These are phyloP conservation scores for Pygmarrhopalites habei DNA, from an alignment of 1,140 invertebrate species.

Conservation along the genomic window DNA sequence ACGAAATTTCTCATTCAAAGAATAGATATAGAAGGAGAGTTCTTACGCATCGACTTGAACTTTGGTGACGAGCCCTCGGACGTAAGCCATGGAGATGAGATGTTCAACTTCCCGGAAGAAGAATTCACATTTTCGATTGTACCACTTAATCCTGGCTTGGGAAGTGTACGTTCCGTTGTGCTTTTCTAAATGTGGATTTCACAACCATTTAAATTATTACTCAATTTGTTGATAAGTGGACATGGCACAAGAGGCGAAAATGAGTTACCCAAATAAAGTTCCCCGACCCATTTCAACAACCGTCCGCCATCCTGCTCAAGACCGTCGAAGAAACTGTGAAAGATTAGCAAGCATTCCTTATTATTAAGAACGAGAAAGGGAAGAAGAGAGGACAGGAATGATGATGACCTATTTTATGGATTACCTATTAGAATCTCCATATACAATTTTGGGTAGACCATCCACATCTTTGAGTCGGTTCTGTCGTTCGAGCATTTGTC, in stretches of 20 bases:
- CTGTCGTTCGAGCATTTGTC: constrained; percentile 48
- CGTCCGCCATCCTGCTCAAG: constrained; percentile 45
- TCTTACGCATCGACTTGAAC: background rate
- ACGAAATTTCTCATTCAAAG: background rate
- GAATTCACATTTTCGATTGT: constrained; percentile 49
- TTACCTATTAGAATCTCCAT: too few species aligned
- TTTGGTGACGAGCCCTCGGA: background rate
- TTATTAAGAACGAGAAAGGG: too few species aligned
- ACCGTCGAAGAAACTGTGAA: constrained; percentile 46
- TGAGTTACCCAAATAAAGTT: too few species aligned
- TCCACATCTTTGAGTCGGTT: constrained; percentile 47
- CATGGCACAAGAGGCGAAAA: too few species aligned
- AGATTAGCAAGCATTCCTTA: constrained; percentile 46
- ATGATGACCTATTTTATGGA: too few species aligned
- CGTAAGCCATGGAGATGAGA: constrained; percentile 3
- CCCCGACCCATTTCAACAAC: constrained; percentile 50
- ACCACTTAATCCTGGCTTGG: constrained; percentile 48
- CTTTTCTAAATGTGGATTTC: too few species aligned
- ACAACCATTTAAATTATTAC: too few species aligned
- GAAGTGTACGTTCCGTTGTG: constrained; percentile 55
- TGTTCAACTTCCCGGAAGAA: constrained; percentile 44
- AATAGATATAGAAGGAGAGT: background rate
- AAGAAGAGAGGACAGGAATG: too few species aligned
- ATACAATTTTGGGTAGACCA: constrained; percentile 51
- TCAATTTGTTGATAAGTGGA: too few species aligned